A percentile compares a stretch with the other conserved stretches of the same genome.
phyloP scores from a whole-genome alignment of 2,113 vertebrate species.

The Bubo scandiacus region DNA sequence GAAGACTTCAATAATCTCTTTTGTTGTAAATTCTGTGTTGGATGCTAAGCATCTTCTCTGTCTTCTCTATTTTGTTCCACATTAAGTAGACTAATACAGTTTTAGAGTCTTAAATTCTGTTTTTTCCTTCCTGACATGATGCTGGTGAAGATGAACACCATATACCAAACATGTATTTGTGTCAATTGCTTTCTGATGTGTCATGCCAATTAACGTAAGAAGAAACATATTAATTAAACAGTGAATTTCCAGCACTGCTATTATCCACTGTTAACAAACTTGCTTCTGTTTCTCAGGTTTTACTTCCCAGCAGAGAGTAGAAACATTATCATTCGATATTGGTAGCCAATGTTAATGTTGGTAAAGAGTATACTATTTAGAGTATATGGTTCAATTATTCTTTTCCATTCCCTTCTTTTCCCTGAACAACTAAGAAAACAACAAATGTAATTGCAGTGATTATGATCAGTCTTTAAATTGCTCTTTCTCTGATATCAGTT shows the following conservation, averaged over 20 bases:
- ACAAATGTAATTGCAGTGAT: conserved; percentile 45
- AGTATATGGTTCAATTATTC: conserved; percentile 37
- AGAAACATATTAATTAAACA: conserved; percentile 23
- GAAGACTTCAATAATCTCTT: background rate
- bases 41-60: background rate
- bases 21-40: background rate
- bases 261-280: background rate
- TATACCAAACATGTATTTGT: background rate
- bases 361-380: conserved; percentile 24
- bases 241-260: background rate
- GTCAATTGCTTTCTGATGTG: background rate
- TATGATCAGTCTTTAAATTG: conserved; percentile 18
- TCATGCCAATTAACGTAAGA: background rate
- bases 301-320: background rate
- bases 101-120: background rate
- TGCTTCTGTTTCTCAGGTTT: background rate
- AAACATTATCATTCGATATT: background rate
- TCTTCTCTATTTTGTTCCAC: background rate
- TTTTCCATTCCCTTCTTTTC: background rate
- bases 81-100: background rate
- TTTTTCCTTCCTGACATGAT: background rate
- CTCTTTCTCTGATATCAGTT: conserved; percentile 6
- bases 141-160: background rate
- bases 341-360: background rate
- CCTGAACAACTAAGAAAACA: conserved; percentile 21